Evolutionary conservation across 2,888 invertebrate species (phyloP), one percentile per base, ranked within the genome.

Genomic region (Dusona sp.): DNA sequence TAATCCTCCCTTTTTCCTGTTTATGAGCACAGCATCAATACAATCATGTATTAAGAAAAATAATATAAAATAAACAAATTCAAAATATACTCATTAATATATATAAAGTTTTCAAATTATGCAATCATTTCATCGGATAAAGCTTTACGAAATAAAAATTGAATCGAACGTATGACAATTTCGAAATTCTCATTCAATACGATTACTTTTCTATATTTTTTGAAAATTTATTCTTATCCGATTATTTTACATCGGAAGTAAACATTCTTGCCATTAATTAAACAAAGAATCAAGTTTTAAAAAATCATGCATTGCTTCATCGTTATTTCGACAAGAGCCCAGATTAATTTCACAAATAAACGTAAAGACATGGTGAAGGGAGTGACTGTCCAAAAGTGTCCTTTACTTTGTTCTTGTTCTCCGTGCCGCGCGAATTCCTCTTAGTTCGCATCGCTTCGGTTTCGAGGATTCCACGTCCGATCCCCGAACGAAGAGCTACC

Each of bases 391-490:
- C 2, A 70, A 70, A 68, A 45, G 68, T 45, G 45, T 70, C 22
- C 54, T 45, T 78, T 75, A 51, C 68, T 75, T 74, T 83, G 80
- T 65, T 78, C 51, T 45, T 68, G 29, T 36, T 38, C n/a, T 51
- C 72, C 70, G 29, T 42, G 68, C 74, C 74, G 73, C 48, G 48
- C 48, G 45, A 80, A 88, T 86, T 88, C 86, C 80, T 83, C 38
- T 22, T 42, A 78, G 68, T 25, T 70, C 29, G 70, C 42, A 54
- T 68, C 54, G 54, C 68, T 45, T 57, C 8, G 54, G 70, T 84
- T 82, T 79, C 83, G 75, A 75, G 86, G 81, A 84, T 84, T 86
- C 84, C 79, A 70, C 81, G 84, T 85, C 86, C 77, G 72, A 83
- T 81, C 29, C 36, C 36, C 57, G 75, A 48, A 42, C 75, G 38